A percentile compares a stretch with the other conserved stretches of the same genome.
Evolutionary conservation across 2,888 invertebrate species (phyloP).

Genomic region (Rhorus exstirpatorius): DNA sequence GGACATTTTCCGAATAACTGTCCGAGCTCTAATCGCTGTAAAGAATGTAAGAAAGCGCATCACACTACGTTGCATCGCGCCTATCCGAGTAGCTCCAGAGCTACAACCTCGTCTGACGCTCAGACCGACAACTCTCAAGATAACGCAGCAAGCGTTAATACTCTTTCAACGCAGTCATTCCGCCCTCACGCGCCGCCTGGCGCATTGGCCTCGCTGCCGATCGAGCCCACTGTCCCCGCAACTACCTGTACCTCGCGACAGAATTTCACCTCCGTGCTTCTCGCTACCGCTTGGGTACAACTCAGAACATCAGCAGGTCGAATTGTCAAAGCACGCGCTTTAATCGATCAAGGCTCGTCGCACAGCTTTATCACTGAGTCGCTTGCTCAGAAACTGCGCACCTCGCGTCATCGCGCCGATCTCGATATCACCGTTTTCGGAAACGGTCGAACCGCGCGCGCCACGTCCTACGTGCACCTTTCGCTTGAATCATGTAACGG

Average conservation of each 20-base stretch:
- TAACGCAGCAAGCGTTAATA: conserved; percentile 3
- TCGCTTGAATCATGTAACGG: not conserved
- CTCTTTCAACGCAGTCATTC: conserved; percentile 1
- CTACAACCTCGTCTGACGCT: not conserved
- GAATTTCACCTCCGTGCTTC: conserved; percentile 4
- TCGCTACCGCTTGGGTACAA: conserved; percentile 29
- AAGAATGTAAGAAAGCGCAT: conserved; percentile 51
- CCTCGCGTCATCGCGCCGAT: conserved; percentile 40
- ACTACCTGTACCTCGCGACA: not conserved
- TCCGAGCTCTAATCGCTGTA: conserved; percentile 32
- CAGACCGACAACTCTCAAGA: not conserved
- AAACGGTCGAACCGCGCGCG: not conserved
- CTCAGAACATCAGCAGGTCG: conserved; percentile 13
- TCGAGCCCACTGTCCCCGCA: too few relatives aligned
- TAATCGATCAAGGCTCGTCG: conserved; percentile 68
- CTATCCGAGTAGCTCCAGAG: not conserved
- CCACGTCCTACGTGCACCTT: not conserved
- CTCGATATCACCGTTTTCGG: conserved; percentile 60
- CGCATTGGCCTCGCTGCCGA: conserved; percentile 4
- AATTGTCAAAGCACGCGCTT: conserved; percentile 6
- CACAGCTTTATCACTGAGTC: conserved; percentile 65
- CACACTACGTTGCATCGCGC: conserved; percentile 45
- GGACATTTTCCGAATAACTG: conserved; percentile 53
- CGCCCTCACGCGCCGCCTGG: too few relatives aligned
- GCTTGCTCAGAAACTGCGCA: conserved; percentile 51